phyloP scores from a whole-genome alignment of 2,797 vertebrate genomes.

The Helostoma temminkii region DNA sequence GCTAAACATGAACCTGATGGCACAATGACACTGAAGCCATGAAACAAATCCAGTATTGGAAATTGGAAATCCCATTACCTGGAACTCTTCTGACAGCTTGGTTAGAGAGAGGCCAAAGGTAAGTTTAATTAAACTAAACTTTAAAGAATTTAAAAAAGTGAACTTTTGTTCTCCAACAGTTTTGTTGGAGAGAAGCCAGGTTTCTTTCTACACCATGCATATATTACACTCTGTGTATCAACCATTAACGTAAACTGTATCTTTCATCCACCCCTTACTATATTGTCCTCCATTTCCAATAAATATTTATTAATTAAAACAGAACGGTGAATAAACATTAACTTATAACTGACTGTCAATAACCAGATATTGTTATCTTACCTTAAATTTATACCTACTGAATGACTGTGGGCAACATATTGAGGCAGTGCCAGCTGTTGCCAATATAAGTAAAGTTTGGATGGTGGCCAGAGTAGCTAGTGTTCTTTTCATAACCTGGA shows the following conservation, averaged over 20 bases:
- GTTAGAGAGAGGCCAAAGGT: conserved; percentile 86
- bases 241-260: conserved; percentile 29
- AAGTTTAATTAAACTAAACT: conserved; percentile 68
- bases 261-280: conserved; percentile 38
- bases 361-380: conserved; percentile 37
- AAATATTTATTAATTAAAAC: conserved; percentile 17
- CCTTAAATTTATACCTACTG: conserved; percentile 31
- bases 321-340: conserved; percentile 29
- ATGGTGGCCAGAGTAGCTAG: conserved; percentile 73
- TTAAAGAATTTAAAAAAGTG: conserved; percentile 45
- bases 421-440: conserved; percentile 35
- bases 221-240: conserved; percentile 40
- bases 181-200: conserved; percentile 60
- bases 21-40: conserved; percentile 85
- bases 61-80: conserved; percentile 85
- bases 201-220: conserved; percentile 62
- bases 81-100: conserved; percentile 89
- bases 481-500: conserved; percentile 83
- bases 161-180: conserved; percentile 51
- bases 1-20: conserved; percentile 74
- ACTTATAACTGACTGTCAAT: not conserved
- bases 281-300: conserved; percentile 5
- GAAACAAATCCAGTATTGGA: conserved; percentile 90
- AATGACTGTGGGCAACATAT: conserved; percentile 46
- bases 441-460: conserved; percentile 45